Evolutionary conservation across 2,113 vertebrate genomes (phyloP).

Genomic region (Geothlypis trichas): DNA sequence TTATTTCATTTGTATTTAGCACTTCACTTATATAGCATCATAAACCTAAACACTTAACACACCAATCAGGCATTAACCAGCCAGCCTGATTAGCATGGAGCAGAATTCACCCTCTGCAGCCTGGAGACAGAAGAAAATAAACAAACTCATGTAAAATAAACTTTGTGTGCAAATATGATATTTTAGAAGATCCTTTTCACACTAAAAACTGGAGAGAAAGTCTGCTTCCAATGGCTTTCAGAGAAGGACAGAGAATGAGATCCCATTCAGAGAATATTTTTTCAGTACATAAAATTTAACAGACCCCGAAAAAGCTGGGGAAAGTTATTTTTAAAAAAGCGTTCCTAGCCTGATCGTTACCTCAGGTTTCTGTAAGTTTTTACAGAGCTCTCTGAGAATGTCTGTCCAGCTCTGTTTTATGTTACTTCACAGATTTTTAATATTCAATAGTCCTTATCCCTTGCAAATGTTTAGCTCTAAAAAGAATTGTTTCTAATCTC

Average conservation of each 20-base stretch:
- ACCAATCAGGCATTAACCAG: constrained; percentile 4
- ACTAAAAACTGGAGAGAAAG: not conserved
- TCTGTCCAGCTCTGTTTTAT: constrained; percentile 53
- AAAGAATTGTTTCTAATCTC: constrained; percentile 54
- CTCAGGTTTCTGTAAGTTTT: constrained; percentile 42
- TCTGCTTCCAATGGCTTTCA: not conserved
- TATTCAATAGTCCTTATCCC: constrained; percentile 56
- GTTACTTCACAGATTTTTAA: constrained; percentile 69
- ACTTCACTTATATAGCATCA: not conserved
- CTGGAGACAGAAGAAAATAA: constrained; percentile 14
- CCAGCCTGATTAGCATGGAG: constrained; percentile 9
- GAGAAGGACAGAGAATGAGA: not conserved
- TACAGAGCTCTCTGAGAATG: constrained; percentile 35
- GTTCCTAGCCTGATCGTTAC: not conserved
- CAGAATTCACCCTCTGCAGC: not conserved
- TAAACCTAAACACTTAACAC: constrained; percentile 23
- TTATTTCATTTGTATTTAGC: constrained; percentile 49
- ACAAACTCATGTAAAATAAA: constrained; percentile 1
- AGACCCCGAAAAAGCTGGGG: not conserved
- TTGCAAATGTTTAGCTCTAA: constrained; percentile 49
- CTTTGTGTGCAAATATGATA: not conserved
- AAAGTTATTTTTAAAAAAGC: constrained; percentile 49
- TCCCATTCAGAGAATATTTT: not conserved
- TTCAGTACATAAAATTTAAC: not conserved
- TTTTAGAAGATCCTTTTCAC: not conserved